Evolutionary conservation across 2,888 invertebrate genomes (phyloP), one percentile per base, ranked within the genome.

Genomic region (Lamproptera curius): DNA sequence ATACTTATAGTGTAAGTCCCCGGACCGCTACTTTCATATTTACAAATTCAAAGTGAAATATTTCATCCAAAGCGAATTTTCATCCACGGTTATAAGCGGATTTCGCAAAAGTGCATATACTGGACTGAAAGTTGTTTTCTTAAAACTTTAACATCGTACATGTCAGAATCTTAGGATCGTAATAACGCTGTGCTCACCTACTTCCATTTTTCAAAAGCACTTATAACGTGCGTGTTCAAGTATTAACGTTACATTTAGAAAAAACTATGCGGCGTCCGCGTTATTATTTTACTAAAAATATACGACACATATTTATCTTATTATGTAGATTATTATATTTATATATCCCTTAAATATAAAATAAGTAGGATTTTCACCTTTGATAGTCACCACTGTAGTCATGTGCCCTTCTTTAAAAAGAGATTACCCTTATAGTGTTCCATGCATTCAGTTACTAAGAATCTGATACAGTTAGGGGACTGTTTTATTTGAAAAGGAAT

Each of bases 81-180:
- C 9, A 31, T 31, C 31, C 31, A 31, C 6, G 20, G 20, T 3
- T 20, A 20, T 31, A 31, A 31, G 31, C n/a, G 31, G 31, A 31
- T 31, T 31, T 11, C 9, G 31, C 20, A 11, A 31, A 11, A 11
- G 31, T 6, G 31, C 31, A 31, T 11, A 31, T 1, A 31, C 31
- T 11, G n/a, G 31, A 11, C 3, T 31, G n/a, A n/a, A 2, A 31
- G 31, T 31, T 11, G 13, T 31, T 31, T 31, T 31, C 31, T 31
- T 31, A 23, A 39, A 39, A 26, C 23, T 23, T 26, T 38, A 38
- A 23, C 20, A 39, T 26, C 26, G 23, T 39, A 26, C 26, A 15
- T 10, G 26, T 23, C 10, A 39, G 26, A 39, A 23, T 26, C 23
- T 39, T 37, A 37, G 11, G 17, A 15, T 37, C n/a, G n/a, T 11